phyloP scores from a whole-genome alignment of 2,113 vertebrate genomes.

The Takifugu flavidus region DNA sequence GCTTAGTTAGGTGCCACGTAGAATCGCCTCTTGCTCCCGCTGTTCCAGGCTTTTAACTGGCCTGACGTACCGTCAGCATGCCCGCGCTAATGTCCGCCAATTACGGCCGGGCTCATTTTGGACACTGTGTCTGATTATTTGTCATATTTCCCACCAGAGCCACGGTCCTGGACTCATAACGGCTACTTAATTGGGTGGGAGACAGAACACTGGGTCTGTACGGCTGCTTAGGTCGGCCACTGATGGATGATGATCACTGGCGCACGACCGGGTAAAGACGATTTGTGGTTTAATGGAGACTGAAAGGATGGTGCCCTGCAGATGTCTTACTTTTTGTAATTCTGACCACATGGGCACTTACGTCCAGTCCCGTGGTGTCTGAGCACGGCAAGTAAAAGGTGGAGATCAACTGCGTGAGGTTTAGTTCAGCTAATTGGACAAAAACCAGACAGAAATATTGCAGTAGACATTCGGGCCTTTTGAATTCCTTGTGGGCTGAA shows the following conservation, averaged over 20 bases:
- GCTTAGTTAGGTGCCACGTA: constrained; percentile 22
- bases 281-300: constrained; percentile 60
- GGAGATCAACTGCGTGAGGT: constrained; percentile 2
- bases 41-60: constrained; percentile 42
- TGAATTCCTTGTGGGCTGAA: constrained; percentile 15
- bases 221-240: constrained; percentile 54
- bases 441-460: constrained; percentile 1
- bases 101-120: constrained; percentile 59
- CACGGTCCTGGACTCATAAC: constrained; percentile 59
- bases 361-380: constrained; percentile 37
- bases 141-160: constrained; percentile 63
- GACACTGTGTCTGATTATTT: constrained; percentile 58
- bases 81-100: constrained; percentile 56
- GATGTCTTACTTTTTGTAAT: constrained; percentile 48
- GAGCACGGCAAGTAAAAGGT: constrained; percentile 23
- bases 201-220: constrained; percentile 54
- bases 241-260: constrained; percentile 63
- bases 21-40: constrained; percentile 44
- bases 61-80: constrained; percentile 31
- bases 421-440: constrained; percentile 13
- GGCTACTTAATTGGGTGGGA: constrained; percentile 62
- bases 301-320: constrained; percentile 53
- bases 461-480: constrained; percentile 12
- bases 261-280: constrained; percentile 52
- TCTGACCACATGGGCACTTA: constrained; percentile 36